A percentile compares a stretch with the other conserved stretches of the same genome.
phyloP scores from a whole-genome alignment of 2,113 vertebrate species.

The Oophaga pumilio region DNA sequence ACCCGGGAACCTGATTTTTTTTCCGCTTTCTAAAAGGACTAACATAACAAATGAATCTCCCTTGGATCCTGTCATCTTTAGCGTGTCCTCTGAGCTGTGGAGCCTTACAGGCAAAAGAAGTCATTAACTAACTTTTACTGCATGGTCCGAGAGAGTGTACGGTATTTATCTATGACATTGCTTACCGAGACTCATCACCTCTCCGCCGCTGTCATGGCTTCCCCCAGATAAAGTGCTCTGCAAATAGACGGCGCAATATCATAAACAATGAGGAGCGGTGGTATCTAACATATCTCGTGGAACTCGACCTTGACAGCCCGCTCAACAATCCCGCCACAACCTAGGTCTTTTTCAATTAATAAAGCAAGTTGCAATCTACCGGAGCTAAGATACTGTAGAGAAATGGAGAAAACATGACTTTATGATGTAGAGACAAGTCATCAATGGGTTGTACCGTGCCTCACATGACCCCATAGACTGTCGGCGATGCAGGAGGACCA shows the following conservation, averaged over 20 bases:
- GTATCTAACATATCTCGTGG: background rate
- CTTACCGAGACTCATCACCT: conserved; percentile 15
- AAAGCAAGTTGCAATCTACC: background rate
- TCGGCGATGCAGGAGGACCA: too few species aligned
- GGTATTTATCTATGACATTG: conserved; percentile 40
- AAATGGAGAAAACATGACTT: background rate
- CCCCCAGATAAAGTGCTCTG: conserved; percentile 29
- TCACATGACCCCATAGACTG: too few species aligned
- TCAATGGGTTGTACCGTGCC: too few species aligned
- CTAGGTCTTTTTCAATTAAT: conserved; percentile 1
- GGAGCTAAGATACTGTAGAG: background rate
- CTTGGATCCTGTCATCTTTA: conserved; percentile 56
- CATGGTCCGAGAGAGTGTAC: background rate
- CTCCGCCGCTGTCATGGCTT: conserved; percentile 25
- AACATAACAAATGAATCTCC: conserved; percentile 64
- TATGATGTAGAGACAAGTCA: background rate
- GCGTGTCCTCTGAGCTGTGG: conserved; percentile 31
- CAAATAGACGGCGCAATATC: conserved; percentile 11
- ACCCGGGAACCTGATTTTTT: conserved; percentile 57
- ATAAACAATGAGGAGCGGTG: conserved; percentile 12
- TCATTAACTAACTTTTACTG: conserved; percentile 5
- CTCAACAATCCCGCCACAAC: conserved; percentile 24
- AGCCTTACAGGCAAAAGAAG: conserved; percentile 7
- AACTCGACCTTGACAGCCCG: conserved; percentile 33
- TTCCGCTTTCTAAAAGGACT: conserved; percentile 60